Percentiles rank a stretch among this genome's conserved stretches.
Conservation (phyloP, 1,140 invertebrate species). For the Macrobrachium rosenbergii region DNA sequence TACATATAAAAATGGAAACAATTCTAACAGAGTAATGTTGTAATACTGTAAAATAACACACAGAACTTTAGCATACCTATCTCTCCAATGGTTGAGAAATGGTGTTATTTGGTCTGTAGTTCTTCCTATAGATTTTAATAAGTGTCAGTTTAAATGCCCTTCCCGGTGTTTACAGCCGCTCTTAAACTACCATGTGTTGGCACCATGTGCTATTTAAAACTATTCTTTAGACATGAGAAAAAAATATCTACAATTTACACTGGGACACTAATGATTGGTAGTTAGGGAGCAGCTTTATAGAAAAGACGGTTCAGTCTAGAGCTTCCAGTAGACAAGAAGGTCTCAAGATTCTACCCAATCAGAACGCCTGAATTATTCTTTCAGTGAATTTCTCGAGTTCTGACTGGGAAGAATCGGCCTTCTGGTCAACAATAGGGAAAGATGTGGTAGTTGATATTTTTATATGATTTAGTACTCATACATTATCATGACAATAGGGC, state of each 20-base stretch:
- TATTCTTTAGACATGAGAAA: too few species aligned
- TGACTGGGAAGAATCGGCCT: conserved; percentile 6
- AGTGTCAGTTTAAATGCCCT: too few species aligned
- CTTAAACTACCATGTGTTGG: too few species aligned
- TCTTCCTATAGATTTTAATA: too few species aligned
- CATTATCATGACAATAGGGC: too few species aligned
- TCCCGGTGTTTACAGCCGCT: too few species aligned
- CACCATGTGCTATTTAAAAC: too few species aligned
- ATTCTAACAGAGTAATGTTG: background rate
- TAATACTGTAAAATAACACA: too few species aligned
- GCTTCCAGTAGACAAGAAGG: conserved; percentile 43
- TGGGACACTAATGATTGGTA: background rate
- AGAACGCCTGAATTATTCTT: background rate
- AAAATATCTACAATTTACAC: too few species aligned
- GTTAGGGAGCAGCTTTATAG: background rate
- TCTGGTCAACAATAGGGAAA: conserved; percentile 1
- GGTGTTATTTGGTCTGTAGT: background rate
- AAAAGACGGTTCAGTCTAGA: conserved; percentile 27
- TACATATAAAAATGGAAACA: background rate
- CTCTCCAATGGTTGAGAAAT: conserved; percentile 20
- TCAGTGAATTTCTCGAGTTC: too few species aligned
- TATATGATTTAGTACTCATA: too few species aligned
- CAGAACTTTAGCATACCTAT: background rate
- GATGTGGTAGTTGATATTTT: too few species aligned
- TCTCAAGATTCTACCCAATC: conserved; percentile 17